phyloP scores from a whole-genome alignment of 2,113 vertebrate species.

The Periophthalmus modestus region DNA sequence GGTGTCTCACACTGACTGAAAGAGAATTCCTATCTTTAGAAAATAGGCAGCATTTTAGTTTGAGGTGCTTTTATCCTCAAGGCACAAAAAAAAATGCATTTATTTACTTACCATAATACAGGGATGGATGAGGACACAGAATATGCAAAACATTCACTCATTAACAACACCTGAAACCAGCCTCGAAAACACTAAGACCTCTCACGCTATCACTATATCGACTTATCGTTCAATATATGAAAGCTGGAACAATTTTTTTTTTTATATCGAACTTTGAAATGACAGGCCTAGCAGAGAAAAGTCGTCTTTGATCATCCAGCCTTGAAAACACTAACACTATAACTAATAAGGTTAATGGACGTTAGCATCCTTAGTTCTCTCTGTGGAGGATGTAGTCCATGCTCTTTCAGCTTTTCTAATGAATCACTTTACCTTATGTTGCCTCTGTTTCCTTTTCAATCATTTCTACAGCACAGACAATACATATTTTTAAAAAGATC shows the following conservation, averaged over 20 bases:
- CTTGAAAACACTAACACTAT: conserved; percentile 15
- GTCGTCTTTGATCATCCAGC: neutral
- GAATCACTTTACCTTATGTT: conserved; percentile 14
- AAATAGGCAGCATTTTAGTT: conserved; percentile 9
- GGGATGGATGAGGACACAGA: neutral
- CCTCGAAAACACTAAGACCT: no score
- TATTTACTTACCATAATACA: neutral
- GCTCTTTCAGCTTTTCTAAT: conserved; percentile 27
- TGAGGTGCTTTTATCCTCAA: neutral
- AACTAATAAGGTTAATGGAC: conserved; percentile 44
- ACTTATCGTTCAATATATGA: no score
- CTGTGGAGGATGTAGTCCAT: conserved; percentile 6
- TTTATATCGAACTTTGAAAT: no score
- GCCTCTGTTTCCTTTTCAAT: neutral
- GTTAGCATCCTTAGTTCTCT: conserved; percentile 14
- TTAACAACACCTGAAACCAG: neutral
- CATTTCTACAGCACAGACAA: neutral
- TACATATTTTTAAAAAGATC: neutral
- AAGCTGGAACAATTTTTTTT: no score
- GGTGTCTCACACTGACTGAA: conserved; percentile 20
- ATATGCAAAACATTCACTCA: neutral
- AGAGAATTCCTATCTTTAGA: conserved; percentile 13
- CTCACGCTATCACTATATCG: no score
- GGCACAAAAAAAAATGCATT: neutral
- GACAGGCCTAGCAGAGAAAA: neutral